A percentile compares a stretch with the other conserved stretches of the same genome.
Evolutionary conservation across 2,113 vertebrate species (phyloP).

Genomic region (Cettia cetti): DNA sequence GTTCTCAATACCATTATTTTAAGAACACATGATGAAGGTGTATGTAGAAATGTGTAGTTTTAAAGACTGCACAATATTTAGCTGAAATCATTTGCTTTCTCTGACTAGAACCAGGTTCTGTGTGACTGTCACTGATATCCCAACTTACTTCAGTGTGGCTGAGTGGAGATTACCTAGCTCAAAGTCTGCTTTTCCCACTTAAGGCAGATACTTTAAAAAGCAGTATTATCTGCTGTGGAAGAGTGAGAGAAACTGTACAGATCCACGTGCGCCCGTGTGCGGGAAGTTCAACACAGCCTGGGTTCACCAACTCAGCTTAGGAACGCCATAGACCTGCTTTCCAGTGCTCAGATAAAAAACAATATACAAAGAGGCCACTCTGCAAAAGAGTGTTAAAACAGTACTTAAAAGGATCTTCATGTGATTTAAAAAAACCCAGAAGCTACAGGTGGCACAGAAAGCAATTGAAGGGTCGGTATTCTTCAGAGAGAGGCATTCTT

Average conservation of each 20-base stretch:
- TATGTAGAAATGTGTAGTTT: constrained; percentile 33
- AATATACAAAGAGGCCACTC: constrained; percentile 68
- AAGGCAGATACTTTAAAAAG: constrained; percentile 43
- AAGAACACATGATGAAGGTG: constrained; percentile 63
- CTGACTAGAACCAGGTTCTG: constrained; percentile 41
- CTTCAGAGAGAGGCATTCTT: constrained; percentile 60
- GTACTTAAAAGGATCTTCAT: constrained; percentile 74
- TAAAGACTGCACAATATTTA: constrained; percentile 22
- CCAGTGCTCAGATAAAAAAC: constrained; percentile 88
- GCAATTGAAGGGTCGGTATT: constrained; percentile 64
- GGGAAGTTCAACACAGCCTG: constrained; percentile 37
- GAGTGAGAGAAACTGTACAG: constrained; percentile 51
- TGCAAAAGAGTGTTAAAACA: constrained; percentile 66
- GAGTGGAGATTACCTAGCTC: constrained; percentile 27
- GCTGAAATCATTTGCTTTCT: constrained; percentile 70
- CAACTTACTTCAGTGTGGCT: constrained; percentile 27
- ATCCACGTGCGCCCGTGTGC: constrained; percentile 23
- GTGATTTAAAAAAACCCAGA: constrained; percentile 65
- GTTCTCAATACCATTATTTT: constrained; percentile 55
- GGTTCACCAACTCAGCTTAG: constrained; percentile 55
- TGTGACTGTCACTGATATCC: constrained; percentile 27
- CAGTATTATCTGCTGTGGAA: constrained; percentile 37
- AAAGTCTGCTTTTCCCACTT: constrained; percentile 47
- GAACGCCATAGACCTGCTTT: constrained; percentile 72
- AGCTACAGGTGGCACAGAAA: constrained; percentile 83